A percentile compares a stretch with the other conserved stretches of the same genome.
Evolutionary conservation across 2,113 vertebrate species (phyloP).

Genomic region (Ptilonorhynchus violaceus): DNA sequence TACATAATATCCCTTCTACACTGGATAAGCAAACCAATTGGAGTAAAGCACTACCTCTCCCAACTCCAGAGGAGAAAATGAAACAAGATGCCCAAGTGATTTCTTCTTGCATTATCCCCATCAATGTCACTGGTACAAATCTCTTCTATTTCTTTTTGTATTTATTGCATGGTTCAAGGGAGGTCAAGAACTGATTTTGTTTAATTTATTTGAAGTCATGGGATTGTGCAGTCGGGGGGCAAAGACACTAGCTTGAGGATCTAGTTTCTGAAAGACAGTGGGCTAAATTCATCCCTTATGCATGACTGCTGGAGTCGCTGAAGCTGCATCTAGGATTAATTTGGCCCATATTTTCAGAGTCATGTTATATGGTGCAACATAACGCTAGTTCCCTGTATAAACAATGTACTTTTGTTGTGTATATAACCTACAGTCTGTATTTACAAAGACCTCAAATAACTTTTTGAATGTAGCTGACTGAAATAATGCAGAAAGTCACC

Average conservation of each 20-base stretch:
- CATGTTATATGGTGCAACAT: neutral
- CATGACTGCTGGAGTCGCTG: neutral
- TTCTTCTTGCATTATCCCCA: slow-evolving; percentile 95
- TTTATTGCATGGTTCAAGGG: slow-evolving; percentile 59
- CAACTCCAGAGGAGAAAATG: slow-evolving; percentile 97
- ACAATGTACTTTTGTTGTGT: slow-evolving; percentile 59
- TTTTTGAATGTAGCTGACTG: slow-evolving; percentile 71
- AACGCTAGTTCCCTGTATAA: slow-evolving; percentile 35
- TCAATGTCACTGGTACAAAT: slow-evolving; percentile 95
- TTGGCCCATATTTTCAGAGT: slow-evolving; percentile 16
- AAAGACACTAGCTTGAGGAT: slow-evolving; percentile 8
- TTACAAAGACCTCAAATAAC: slow-evolving; percentile 57
- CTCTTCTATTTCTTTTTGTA: slow-evolving; percentile 62
- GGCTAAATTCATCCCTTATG: slow-evolving; percentile 46
- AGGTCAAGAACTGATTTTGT: slow-evolving; percentile 51
- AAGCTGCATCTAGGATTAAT: slow-evolving; percentile 19
- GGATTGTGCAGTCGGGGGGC: neutral
- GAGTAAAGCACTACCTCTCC: slow-evolving; percentile 92
- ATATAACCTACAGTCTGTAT: slow-evolving; percentile 61
- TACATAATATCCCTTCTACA: slow-evolving; percentile 92
- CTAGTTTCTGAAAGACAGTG: slow-evolving; percentile 17
- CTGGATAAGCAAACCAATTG: slow-evolving; percentile 99
- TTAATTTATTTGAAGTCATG: slow-evolving; percentile 42
- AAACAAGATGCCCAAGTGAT: slow-evolving; percentile 92
- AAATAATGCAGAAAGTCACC: slow-evolving; percentile 71